Evolutionary conservation across 2,113 vertebrate genomes (phyloP).

Genomic region (Onychostoma macrolepis): DNA sequence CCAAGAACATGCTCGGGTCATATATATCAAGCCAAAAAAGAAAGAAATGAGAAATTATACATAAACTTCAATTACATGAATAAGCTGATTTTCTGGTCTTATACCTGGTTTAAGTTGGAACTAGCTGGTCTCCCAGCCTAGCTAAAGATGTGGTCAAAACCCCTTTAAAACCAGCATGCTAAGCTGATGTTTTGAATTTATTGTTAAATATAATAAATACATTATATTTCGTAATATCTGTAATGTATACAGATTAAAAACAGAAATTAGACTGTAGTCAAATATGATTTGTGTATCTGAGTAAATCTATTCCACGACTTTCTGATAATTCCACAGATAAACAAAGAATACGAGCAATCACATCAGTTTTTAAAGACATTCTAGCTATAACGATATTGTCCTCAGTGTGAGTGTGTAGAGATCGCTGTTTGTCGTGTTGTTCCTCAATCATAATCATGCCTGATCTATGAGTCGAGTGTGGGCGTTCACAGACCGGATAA

Average conservation of each 20-base stretch:
- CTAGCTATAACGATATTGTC: not conserved
- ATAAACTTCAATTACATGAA: not conserved
- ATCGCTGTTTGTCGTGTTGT: constrained; percentile 24
- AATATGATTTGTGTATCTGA: not conserved
- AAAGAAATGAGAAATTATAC: not conserved
- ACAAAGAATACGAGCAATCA: not conserved
- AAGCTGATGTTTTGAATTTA: no score
- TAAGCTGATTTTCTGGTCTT: no score
- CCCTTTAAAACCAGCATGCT: no score
- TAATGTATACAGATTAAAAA: not conserved
- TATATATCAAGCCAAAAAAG: not conserved
- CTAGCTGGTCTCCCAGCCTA: no score
- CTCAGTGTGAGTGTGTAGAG: not conserved
- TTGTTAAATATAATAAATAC: no score
- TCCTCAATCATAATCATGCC: not conserved
- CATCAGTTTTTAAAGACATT: not conserved
- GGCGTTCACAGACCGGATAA: not conserved
- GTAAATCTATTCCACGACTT: not conserved
- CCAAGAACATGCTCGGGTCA: no score
- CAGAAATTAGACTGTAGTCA: no score
- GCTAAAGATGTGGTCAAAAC: no score
- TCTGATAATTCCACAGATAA: not conserved
- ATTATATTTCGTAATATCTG: not conserved
- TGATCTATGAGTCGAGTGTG: constrained; percentile 3
- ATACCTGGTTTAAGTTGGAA: no score